Percentiles rank a stretch among this genome's conserved stretches.
phyloP scores from a whole-genome alignment of 1,140 invertebrate species.

The Megathymus violae region DNA sequence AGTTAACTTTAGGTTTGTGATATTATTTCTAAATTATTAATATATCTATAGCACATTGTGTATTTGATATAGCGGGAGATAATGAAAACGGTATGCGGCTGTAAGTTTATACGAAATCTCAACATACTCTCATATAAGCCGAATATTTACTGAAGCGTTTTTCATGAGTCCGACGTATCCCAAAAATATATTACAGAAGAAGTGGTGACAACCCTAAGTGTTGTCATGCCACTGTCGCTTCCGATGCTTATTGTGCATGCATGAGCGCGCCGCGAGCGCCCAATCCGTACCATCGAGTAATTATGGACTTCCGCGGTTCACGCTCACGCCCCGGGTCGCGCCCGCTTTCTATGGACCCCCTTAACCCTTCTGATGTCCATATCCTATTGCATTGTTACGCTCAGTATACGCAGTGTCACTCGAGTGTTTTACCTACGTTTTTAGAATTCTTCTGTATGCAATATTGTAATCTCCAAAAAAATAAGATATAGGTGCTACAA shows the following conservation, averaged over 20 bases:
- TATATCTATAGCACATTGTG: too few relatives aligned
- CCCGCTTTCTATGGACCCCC: slow-evolving; percentile 36
- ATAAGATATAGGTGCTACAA: too few relatives aligned
- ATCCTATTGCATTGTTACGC: not conserved
- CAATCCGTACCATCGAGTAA: slow-evolving; percentile 26
- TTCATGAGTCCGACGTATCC: too few relatives aligned
- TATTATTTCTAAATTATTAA: too few relatives aligned
- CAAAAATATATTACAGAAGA: not conserved
- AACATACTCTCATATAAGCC: too few relatives aligned
- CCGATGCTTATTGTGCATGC: slow-evolving; percentile 45
- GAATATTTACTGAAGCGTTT: too few relatives aligned
- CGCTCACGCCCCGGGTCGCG: slow-evolving; percentile 13
- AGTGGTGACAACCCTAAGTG: not conserved
- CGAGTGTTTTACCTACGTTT: not conserved
- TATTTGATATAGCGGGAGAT: too few relatives aligned
- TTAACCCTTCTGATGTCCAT: not conserved
- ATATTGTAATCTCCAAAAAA: too few relatives aligned
- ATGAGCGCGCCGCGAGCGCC: slow-evolving; percentile 18
- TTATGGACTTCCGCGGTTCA: slow-evolving; percentile 47
- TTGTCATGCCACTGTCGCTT: slow-evolving; percentile 19
- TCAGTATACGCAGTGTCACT: not conserved
- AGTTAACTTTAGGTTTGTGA: too few relatives aligned
- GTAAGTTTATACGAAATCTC: too few relatives aligned
- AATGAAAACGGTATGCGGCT: too few relatives aligned
- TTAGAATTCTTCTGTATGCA: too few relatives aligned